phyloP scores from a whole-genome alignment of 2,888 invertebrate genomes.

The Thecophora atra region DNA sequence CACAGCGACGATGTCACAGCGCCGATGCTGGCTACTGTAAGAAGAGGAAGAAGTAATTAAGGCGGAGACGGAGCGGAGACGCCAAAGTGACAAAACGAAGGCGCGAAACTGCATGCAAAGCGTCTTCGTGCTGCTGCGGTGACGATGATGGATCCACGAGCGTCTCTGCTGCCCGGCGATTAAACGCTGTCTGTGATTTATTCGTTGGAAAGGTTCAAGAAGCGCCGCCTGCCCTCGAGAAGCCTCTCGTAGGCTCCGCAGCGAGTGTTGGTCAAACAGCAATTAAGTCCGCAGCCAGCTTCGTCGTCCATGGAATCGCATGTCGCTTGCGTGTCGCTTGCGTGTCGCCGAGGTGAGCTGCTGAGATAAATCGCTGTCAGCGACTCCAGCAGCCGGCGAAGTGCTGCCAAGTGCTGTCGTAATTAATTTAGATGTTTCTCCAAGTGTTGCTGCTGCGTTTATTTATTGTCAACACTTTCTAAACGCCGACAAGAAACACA shows the following conservation, averaged over 20 bases:
- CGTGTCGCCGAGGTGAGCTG: constrained; percentile 9
- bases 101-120: too few relatives aligned
- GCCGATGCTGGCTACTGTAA: constrained; percentile 21
- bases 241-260: neutral
- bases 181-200: constrained; percentile 15
- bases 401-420: constrained; percentile 14
- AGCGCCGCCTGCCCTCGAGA: neutral
- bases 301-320: too few relatives aligned
- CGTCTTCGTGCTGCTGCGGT: neutral
- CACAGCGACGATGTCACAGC: constrained; percentile 32
- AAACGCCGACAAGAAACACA: neutral
- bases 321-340: too few relatives aligned
- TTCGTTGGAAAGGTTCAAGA: constrained; percentile 9
- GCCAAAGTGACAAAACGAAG: too few relatives aligned
- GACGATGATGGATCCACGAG: neutral
- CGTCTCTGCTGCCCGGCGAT: neutral
- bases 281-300: constrained; percentile 6
- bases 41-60: constrained; percentile 34
- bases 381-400: neutral
- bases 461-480: constrained; percentile 25
- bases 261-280: constrained; percentile 25
- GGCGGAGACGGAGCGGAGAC: too few relatives aligned
- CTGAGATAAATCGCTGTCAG: constrained; percentile 2
- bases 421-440: constrained; percentile 33
- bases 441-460: constrained; percentile 9